Base-by-base conservation (phyloP, 2,888 invertebrate species). In the Aspidiotus destructor region DNA sequence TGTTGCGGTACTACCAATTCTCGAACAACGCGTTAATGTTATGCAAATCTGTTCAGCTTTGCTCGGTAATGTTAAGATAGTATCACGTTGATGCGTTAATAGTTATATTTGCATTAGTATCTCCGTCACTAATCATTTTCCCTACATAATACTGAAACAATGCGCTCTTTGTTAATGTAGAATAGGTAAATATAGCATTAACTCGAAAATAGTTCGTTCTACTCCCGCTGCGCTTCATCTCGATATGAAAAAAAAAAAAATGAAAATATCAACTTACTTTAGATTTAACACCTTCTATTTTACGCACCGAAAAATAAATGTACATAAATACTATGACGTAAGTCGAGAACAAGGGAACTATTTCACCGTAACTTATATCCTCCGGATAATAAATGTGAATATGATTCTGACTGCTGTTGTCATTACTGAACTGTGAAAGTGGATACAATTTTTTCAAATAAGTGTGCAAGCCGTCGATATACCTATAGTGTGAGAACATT, bases 291-390 rank as follows among this genome's bases (percentile, higher is more conserved):
- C 92, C 84, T 77, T 95, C 96, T 71, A 99, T 94, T 81, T 98
- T 98, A 73, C 94, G 83, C 48, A 97, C 90, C 40, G 94, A 95
- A 77, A 95, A 97, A 76, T 96, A 96, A 42, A 97, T 87, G 76
- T 96, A 98, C 40, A 93, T 80, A 76, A 96, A 94, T 42, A 97
- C 80, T 15, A 92, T 82, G 3, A 91, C 79, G 75, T 95, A 95
- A 1, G 93, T 88, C 70, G 91, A 84, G 28, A 86, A 83, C 9
- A 97, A 80, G 0, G 95, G 95, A 41, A 94, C 83, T 69, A 92
- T 85, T 75, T 92, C 92, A 74, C 85, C 84, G 74, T 89, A 86
- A 75, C 89, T 90, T 73, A 91, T 88, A 77, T 91, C 88, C 65
- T 92, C 90, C 10, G 94, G 92, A 78, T 93, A 96, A 77, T 92